Base-by-base conservation (phyloP, 1,140 invertebrate genomes). In the Carposina sasakii region DNA sequence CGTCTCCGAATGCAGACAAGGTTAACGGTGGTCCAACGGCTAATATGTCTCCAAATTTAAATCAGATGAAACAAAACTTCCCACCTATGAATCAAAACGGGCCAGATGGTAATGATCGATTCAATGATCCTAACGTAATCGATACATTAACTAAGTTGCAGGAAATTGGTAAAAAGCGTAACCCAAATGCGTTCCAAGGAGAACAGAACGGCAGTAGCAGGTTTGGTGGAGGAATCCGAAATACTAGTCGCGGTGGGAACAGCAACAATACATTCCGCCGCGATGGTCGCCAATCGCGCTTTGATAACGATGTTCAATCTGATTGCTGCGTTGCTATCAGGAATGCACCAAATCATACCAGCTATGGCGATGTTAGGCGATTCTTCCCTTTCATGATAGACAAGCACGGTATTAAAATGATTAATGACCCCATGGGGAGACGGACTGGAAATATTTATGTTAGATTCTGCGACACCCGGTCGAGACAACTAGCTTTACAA, bases 361-460 rank as follows among this genome's bases (percentile, higher is more conserved):
- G 87, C n/a, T 94, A 94, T 63, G 88, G 89, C 16, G 94, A 96
- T 63, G 82, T 98, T 0, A 85, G 94, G 9, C 89, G 91, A 42
- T 93, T 96, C 52, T 97, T 98, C 69, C 87, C 89, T 3, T 88
- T 92, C 41, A 90, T 90, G 61, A 94, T 97, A 28, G 89, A 91
- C 8, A 92, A 92, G 52, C 91, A 93, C 63, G 93, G 94, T 2
- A 89, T 98, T 22, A 96, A 96, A 76, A 87, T 97, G 57, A 90
- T 95, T 6, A 94, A 92, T 65, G 92, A 96, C 58, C 88, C 90
- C 10, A 88, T 91, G 54, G 95, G 96, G 0, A 89, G 91, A 20
- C 87, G 92, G 8, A 92, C 91, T 0, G 95, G 95, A 1, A 90
- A 92, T 17, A 94, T 91, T 8, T 95, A 90, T 65, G 89, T 97